Base-by-base conservation (phyloP, 2,113 vertebrate genomes). In the Gobiocypris rarus region DNA sequence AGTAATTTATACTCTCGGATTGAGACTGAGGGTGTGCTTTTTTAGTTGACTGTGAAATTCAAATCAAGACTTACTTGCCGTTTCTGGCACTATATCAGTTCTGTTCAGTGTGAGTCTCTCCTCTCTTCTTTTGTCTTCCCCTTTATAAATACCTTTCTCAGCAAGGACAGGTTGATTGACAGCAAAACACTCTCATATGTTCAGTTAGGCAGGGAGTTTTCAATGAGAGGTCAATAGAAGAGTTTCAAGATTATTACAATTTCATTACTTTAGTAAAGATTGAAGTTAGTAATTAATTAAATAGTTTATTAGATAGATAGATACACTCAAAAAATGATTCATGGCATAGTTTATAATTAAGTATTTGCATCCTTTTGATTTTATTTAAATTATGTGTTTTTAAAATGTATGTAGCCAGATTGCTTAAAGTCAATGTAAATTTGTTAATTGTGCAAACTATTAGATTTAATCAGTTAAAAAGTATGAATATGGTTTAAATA, bases 1-100 rank as follows among this genome's bases (percentile, higher is more conserved):
- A 26, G 43, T 50, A 28, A 80, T 80, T 48, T 50, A 7, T 8
- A n/a, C 41, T 50, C 24, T 80, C 17, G 1, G 14, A 10, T 38
- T 8, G 50, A 43, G 28, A 15, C 13, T 45, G 14, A 19, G 58
- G 28, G 59, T 63, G 2, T 48, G 59, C 54, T 61, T 56, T 76
- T 19, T 61, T 77, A 26, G 11, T 77, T 77, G 54, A 15, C 31
- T 43, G 10, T 61, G 75, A 78, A 59, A 59, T 59, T 78, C 54
- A 17, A 4, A 22, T 41, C 5, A 24, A 41, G 54, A 56, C 22
- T 15, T 38, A 3, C 31, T 24, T n/a, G 22, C 34, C 9, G 8
- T 24, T 58, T 77, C 28, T 34, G 10, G 11, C 3, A 56, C 3
- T 24, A 43, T 45, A 59, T 78, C 34, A 78, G 31, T 45, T 45